Percentiles rank a stretch among this genome's conserved stretches.
phyloP scores from a whole-genome alignment of 2,888 invertebrate species.

The Rhorus exstirpatorius region DNA sequence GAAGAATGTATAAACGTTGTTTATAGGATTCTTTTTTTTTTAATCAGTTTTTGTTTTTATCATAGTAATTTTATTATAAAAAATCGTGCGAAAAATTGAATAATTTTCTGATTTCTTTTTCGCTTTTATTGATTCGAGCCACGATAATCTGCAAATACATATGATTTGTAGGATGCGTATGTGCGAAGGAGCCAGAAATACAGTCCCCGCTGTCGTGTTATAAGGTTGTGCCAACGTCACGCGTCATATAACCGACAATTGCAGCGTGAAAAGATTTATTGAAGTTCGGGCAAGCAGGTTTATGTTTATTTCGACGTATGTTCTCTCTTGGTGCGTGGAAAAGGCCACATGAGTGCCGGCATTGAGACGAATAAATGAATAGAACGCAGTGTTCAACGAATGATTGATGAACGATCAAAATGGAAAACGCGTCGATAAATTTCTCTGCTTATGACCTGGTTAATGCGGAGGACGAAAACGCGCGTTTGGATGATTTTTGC shows the following conservation, averaged over 20 bases:
- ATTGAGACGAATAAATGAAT: slow-evolving; percentile 65
- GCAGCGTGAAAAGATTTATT: slow-evolving; percentile 70
- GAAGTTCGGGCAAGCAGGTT: slow-evolving; percentile 59
- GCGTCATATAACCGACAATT: slow-evolving; percentile 69
- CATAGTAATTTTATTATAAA: too few species aligned
- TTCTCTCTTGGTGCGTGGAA: slow-evolving; percentile 13
- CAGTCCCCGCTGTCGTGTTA: not conserved
- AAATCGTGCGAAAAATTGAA: too few species aligned
- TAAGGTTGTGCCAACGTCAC: slow-evolving; percentile 67
- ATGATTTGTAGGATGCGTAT: not conserved
- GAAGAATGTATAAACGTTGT: too few species aligned
- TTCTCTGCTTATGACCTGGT: slow-evolving; percentile 26
- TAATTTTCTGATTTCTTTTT: not conserved
- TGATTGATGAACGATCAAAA: slow-evolving; percentile 66
- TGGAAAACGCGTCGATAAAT: slow-evolving; percentile 66
- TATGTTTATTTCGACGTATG: slow-evolving; percentile 58
- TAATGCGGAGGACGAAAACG: slow-evolving; percentile 19
- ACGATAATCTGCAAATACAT: not conserved
- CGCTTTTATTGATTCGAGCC: not conserved
- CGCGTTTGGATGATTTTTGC: slow-evolving; percentile 15
- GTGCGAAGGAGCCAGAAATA: slow-evolving; percentile 37
- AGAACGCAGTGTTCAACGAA: slow-evolving; percentile 58
- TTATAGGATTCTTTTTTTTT: too few species aligned
- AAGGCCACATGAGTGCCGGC: slow-evolving; percentile 53
- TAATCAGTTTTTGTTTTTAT: too few species aligned